A percentile compares a stretch with the other conserved stretches of the same genome.
phyloP scores from a whole-genome alignment of 2,113 vertebrate species.

The Bubo blakistoni region DNA sequence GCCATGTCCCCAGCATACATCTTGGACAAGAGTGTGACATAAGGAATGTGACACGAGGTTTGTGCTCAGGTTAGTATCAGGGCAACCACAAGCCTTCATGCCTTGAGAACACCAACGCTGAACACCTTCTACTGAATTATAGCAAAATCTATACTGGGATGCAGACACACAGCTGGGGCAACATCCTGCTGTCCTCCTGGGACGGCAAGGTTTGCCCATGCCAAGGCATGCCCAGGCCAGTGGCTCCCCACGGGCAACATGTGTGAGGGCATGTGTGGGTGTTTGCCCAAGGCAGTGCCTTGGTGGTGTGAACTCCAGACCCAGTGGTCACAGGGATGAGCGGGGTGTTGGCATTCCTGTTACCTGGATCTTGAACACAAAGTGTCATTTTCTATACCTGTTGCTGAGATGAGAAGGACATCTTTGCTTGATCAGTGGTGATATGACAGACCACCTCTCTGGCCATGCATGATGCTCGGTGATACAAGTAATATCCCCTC shows the following conservation, averaged over 20 bases:
- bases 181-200: fast-evolving
- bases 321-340: fast-evolving
- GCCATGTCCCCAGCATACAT: not conserved
- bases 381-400: not conserved
- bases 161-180: not conserved
- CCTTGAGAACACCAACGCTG: not conserved
- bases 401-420: not conserved
- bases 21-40: not conserved
- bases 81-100: fast-evolving
- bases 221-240: fast-evolving
- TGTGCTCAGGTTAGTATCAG: not conserved
- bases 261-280: fast-evolving
- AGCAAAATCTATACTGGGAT: not conserved
- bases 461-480: not conserved
- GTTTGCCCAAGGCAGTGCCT: not conserved
- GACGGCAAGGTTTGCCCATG: not conserved
- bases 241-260: not conserved
- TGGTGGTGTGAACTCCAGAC: not conserved
- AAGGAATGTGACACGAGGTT: not conserved
- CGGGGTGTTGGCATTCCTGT: fast-evolving
- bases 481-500: not conserved
- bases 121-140: not conserved
- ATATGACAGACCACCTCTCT: not conserved
- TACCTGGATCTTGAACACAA: not conserved
- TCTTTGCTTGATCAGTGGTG: not conserved